Conservation (phyloP, 2,888 invertebrate genomes). For the Apeira syringaria region DNA sequence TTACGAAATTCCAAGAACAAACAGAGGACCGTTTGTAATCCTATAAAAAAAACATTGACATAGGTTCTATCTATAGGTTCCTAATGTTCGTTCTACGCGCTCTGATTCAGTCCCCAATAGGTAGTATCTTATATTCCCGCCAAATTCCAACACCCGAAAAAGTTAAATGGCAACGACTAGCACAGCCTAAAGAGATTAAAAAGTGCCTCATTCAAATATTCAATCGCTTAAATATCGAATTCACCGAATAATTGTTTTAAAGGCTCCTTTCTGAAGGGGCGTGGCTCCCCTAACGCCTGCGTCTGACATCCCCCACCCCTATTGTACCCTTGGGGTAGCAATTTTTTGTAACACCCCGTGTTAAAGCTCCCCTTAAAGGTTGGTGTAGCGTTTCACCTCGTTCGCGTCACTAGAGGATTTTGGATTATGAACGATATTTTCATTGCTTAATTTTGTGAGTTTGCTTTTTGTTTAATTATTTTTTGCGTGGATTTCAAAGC, state of each 20-base stretch:
- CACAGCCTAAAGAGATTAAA: slow-evolving; percentile 31
- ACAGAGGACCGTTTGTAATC: no score
- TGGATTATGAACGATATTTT: slow-evolving; percentile 1
- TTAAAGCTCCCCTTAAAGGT: slow-evolving; percentile 16
- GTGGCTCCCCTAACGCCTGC: slow-evolving; percentile 47
- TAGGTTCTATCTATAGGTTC: no score
- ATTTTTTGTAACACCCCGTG: slow-evolving; percentile 73
- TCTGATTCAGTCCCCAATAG: no score
- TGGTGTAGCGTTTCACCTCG: slow-evolving; percentile 11
- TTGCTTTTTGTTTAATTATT: not conserved
- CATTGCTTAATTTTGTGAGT: not conserved
- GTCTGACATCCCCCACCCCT: slow-evolving; percentile 57
- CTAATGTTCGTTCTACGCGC: no score
- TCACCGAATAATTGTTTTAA: slow-evolving; percentile 61
- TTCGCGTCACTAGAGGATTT: slow-evolving; percentile 2
- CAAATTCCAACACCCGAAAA: no score
- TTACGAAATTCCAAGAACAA: no score
- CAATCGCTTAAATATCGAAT: slow-evolving; percentile 21
- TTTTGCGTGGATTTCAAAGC: not conserved
- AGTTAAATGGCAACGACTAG: not conserved
- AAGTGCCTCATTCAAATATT: slow-evolving; percentile 11
- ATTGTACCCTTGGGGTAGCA: slow-evolving; percentile 54
- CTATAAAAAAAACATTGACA: no score
- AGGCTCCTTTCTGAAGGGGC: slow-evolving; percentile 42
- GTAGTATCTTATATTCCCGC: no score